Evolutionary conservation across 2,888 invertebrate species (phyloP).

Genomic region (Cheilosia scutellata): DNA sequence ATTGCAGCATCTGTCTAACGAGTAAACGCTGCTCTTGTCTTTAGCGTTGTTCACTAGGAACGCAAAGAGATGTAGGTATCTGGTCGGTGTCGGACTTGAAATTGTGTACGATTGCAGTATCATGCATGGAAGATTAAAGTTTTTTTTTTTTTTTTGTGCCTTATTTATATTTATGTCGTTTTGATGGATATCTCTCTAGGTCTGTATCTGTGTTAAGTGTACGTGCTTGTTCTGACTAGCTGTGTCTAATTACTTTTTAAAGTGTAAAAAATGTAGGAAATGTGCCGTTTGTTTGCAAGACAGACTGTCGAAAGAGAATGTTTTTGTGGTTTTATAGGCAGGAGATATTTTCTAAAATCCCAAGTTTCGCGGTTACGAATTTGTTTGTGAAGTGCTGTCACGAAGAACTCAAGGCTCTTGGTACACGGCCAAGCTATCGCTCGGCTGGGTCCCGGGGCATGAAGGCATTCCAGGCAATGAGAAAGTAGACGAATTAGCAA

Average conservation of each 20-base stretch:
- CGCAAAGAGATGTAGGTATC: not conserved
- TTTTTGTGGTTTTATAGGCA: not conserved
- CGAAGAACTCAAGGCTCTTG: too few species aligned
- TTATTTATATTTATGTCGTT: not conserved
- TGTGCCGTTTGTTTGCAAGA: constrained; percentile 32
- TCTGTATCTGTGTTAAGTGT: not conserved
- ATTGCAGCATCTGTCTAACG: constrained; percentile 63
- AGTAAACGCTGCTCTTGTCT: not conserved
- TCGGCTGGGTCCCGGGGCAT: too few species aligned
- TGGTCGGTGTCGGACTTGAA: constrained; percentile 4
- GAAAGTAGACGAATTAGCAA: too few species aligned
- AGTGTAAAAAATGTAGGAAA: constrained; percentile 14
- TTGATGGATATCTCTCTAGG: not conserved
- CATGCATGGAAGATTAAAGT: not conserved
- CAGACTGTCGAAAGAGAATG: constrained; percentile 4
- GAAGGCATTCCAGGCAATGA: too few species aligned
- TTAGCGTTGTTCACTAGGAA: constrained; percentile 3
- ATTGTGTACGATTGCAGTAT: constrained; percentile 1
- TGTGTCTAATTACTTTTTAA: constrained; percentile 47
- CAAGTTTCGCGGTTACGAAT: too few species aligned
- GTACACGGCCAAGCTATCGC: too few species aligned
- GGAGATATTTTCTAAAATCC: not conserved
- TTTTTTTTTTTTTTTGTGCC: not conserved
- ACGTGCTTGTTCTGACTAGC: constrained; percentile 12
- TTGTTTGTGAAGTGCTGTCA: too few species aligned